Conservation (phyloP, 2,888 invertebrate species). For the Tetramorium bicarinatum region DNA sequence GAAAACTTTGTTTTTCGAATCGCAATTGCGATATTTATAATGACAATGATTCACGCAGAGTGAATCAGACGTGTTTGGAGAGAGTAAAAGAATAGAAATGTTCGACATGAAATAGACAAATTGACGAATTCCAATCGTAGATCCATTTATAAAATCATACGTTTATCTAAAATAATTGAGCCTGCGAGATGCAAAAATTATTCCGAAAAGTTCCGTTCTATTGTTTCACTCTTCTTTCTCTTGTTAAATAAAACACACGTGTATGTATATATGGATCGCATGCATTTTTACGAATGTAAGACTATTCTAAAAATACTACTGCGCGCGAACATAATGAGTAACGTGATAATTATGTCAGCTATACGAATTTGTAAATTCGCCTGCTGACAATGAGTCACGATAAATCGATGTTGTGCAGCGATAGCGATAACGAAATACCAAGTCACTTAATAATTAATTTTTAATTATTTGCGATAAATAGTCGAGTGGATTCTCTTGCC, state of each 20-base stretch:
- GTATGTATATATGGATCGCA: background rate
- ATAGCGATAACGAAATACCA: conserved; percentile 2
- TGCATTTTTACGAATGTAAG: background rate
- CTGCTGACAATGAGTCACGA: background rate
- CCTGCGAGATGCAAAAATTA: background rate
- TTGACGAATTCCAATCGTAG: background rate
- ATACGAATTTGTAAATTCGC: background rate
- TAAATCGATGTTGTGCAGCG: background rate
- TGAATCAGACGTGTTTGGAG: background rate
- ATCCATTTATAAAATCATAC: background rate
- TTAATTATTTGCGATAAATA: background rate
- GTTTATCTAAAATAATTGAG: background rate
- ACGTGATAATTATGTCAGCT: background rate
- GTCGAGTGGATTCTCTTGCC: too few relatives aligned
- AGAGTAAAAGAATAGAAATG: background rate
- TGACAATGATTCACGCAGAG: background rate
- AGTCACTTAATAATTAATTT: background rate
- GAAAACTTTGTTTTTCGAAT: background rate
- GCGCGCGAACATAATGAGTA: background rate
- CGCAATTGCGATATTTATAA: background rate
- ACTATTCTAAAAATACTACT: background rate
- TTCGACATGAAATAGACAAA: background rate
- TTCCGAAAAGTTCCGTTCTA: background rate
- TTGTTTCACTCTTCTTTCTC: background rate
- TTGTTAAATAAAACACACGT: background rate